phyloP scores from a whole-genome alignment of 2,888 invertebrate species.

The Leptogaster cylindrica region DNA sequence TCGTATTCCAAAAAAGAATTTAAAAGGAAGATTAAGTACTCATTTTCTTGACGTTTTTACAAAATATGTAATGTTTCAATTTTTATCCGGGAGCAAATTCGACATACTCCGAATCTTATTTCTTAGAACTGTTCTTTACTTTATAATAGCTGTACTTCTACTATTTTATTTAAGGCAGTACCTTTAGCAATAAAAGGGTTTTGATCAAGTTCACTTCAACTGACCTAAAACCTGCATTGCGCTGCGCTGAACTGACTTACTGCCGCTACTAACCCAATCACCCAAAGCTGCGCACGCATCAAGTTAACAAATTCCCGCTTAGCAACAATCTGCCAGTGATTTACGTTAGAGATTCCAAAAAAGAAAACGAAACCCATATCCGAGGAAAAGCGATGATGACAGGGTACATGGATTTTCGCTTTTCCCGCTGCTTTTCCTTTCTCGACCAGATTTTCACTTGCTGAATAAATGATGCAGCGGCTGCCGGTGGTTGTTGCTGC shows the following conservation, averaged over 20 bases:
- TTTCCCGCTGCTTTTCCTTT: slow-evolving; percentile 35
- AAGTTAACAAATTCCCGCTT: too few species aligned
- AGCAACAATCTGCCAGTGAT: too few species aligned
- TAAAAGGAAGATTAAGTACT: too few species aligned
- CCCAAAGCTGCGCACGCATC: background rate
- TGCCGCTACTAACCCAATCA: background rate
- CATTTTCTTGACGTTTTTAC: too few species aligned
- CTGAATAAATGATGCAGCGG: background rate
- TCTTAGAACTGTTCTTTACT: too few species aligned
- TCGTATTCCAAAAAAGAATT: too few species aligned
- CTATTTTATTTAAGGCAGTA: too few species aligned
- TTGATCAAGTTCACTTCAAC: background rate
- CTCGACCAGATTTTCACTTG: slow-evolving; percentile 35
- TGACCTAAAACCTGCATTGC: background rate
- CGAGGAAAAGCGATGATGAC: background rate
- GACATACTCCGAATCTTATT: too few species aligned
- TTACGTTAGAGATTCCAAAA: slow-evolving; percentile 31
- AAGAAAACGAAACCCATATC: slow-evolving; percentile 12
- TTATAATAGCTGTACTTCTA: too few species aligned
- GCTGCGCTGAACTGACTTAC: background rate
- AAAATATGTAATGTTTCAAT: too few species aligned
- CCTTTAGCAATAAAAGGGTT: too few species aligned
- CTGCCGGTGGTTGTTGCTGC: background rate
- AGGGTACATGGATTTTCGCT: slow-evolving; percentile 21
- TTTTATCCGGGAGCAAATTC: too few species aligned